These are phyloP conservation scores for Fopius arisanus DNA, from an alignment of 1,140 invertebrate genomes.

Conservation along the genomic window DNA sequence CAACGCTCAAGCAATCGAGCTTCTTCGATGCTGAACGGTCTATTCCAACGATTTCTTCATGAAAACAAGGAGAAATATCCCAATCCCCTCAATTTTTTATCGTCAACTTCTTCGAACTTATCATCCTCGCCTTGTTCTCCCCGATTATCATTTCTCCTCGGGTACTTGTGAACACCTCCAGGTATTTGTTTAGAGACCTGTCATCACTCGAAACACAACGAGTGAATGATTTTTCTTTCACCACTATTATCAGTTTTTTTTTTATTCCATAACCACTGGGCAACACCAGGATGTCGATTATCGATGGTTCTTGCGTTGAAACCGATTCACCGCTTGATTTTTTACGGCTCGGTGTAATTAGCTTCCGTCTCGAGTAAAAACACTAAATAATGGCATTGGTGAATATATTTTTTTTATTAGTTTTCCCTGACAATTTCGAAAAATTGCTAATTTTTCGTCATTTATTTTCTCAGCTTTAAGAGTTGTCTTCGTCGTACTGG, in stretches of 20 bases:
- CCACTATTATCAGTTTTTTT: not conserved
- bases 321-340: not conserved
- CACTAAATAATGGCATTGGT: too few relatives aligned
- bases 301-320: not conserved
- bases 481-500: conserved; percentile 38
- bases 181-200: not conserved
- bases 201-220: not conserved
- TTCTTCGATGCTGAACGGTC: too few relatives aligned
- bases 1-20: too few relatives aligned
- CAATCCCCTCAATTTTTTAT: not conserved
- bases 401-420: not conserved
- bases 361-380: not conserved
- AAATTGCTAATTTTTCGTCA: not conserved
- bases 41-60: too few relatives aligned
- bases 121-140: not conserved
- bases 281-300: conserved; percentile 1
- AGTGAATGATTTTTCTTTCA: not conserved
- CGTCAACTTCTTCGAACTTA: not conserved
- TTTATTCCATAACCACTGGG: not conserved
- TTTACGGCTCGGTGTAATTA: not conserved
- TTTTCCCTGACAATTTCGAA: not conserved
- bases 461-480: conserved; percentile 28
- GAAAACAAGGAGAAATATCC: not conserved
- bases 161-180: not conserved
- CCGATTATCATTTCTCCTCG: not conserved